Evolutionary conservation across 2,888 invertebrate species (phyloP).

Genomic region (Pyrochroa serraticornis): DNA sequence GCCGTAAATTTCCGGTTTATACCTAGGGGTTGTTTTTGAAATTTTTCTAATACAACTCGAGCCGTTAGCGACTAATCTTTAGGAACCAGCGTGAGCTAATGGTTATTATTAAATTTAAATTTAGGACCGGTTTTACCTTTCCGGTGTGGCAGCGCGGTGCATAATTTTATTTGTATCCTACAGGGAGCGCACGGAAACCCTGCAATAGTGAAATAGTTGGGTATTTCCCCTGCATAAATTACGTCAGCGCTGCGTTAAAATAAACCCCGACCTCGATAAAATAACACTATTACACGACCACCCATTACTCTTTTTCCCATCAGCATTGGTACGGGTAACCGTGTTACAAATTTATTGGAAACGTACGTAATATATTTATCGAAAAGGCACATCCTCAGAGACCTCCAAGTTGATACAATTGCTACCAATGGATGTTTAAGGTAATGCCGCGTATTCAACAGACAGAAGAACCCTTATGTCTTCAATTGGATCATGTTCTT

Average conservation of each 20-base stretch:
- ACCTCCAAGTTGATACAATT: slow-evolving; percentile 18
- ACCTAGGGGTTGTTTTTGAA: too few species aligned
- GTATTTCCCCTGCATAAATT: slow-evolving; percentile 12
- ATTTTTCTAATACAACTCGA: too few species aligned
- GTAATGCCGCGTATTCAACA: slow-evolving; percentile 22
- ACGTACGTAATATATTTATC: slow-evolving; percentile 18
- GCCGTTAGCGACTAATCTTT: too few species aligned
- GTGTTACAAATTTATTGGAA: slow-evolving; percentile 20
- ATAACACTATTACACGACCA: slow-evolving; percentile 15
- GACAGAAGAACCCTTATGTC: slow-evolving; percentile 24
- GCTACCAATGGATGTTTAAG: slow-evolving; percentile 22
- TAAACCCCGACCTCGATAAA: slow-evolving; percentile 10
- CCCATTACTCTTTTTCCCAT: slow-evolving; percentile 25
- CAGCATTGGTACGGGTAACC: slow-evolving; percentile 15
- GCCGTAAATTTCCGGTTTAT: too few species aligned
- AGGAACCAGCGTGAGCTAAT: too few species aligned
- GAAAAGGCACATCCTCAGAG: slow-evolving; percentile 14
- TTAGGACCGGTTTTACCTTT: too few species aligned
- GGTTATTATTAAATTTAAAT: too few species aligned
- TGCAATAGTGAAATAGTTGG: slow-evolving; percentile 10
- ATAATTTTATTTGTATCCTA: neutral
- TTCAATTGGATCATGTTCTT: slow-evolving; percentile 30
- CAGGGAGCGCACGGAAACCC: neutral
- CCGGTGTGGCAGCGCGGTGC: neutral
- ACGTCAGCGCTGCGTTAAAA: slow-evolving; percentile 11